Percentiles rank a stretch among this genome's conserved stretches.
phyloP scores from a whole-genome alignment of 2,797 vertebrate species.

The Catharus ustulatus region DNA sequence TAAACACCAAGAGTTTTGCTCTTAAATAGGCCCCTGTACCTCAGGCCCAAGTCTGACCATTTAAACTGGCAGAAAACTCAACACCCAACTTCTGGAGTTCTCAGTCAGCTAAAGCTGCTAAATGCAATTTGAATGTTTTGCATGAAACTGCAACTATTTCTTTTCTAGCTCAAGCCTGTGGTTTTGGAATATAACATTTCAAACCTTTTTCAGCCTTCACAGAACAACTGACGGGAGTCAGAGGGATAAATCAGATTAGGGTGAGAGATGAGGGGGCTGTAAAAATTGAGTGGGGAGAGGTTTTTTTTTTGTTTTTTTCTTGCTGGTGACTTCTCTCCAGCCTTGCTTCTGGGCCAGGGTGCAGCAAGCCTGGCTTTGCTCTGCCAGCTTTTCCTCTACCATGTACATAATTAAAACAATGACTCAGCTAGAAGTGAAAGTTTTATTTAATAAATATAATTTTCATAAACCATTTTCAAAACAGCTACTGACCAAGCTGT shows the following conservation, averaged over 20 bases:
- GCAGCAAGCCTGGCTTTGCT: not conserved
- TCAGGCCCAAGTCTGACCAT: not conserved
- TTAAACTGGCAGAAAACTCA: not conserved
- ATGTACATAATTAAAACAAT: not conserved
- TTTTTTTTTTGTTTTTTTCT: not conserved
- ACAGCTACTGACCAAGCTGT: constrained; percentile 75
- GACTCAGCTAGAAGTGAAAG: constrained; percentile 24
- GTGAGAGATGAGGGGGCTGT: not conserved
- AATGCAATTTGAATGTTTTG: not conserved
- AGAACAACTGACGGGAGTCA: not conserved
- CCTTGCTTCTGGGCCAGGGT: not conserved
- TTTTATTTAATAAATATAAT: constrained; percentile 92
- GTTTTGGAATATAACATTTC: not conserved
- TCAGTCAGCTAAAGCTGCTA: not conserved
- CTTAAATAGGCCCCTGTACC: not conserved
- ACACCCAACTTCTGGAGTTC: no score
- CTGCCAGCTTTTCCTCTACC: not conserved
- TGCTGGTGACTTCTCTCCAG: not conserved
- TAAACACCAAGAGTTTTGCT: not conserved
- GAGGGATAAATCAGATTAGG: not conserved
- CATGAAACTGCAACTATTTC: no score
- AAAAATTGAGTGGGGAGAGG: no score
- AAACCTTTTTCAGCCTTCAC: not conserved
- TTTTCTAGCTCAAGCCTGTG: not conserved
- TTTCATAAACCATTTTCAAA: constrained; percentile 80